phyloP scores from a whole-genome alignment of 2,113 vertebrate genomes.

The Lanius collurio region DNA sequence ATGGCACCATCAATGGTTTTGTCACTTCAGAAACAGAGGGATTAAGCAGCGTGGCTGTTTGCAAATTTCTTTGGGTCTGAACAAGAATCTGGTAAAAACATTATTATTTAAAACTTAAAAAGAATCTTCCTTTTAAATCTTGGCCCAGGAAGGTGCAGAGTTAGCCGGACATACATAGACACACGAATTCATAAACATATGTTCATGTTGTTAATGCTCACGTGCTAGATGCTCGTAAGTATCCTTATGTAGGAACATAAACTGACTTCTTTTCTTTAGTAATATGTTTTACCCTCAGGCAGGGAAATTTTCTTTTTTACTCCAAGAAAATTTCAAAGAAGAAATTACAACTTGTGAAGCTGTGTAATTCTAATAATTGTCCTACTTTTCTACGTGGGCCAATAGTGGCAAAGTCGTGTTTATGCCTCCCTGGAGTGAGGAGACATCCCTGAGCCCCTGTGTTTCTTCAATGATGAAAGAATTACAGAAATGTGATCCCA shows the following conservation, averaged over 20 bases:
- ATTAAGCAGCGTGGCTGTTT: not conserved
- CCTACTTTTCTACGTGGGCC: not conserved
- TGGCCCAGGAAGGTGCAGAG: not conserved
- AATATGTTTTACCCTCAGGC: not conserved
- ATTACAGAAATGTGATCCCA: not conserved
- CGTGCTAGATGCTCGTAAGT: accelerated
- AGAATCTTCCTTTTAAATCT: not conserved
- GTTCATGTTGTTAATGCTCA: not conserved
- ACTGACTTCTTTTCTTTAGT: not conserved
- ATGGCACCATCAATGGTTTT: not conserved
- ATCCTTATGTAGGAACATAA: not conserved
- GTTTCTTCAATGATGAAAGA: not conserved
- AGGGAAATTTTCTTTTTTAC: not conserved
- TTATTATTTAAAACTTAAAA: not conserved
- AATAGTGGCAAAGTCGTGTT: not conserved
- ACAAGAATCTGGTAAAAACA: not conserved
- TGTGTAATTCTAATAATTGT: not conserved
- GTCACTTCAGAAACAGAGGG: not conserved
- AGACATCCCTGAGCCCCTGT: not conserved
- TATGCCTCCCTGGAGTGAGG: not conserved
- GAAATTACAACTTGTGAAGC: not conserved
- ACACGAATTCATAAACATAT: not conserved
- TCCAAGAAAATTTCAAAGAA: not conserved
- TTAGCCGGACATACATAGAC: accelerated
- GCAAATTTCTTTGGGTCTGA: not conserved